Percentiles rank a stretch among this genome's conserved stretches.
phyloP scores from a whole-genome alignment of 2,797 vertebrate species.

The Sitta carolinensis region DNA sequence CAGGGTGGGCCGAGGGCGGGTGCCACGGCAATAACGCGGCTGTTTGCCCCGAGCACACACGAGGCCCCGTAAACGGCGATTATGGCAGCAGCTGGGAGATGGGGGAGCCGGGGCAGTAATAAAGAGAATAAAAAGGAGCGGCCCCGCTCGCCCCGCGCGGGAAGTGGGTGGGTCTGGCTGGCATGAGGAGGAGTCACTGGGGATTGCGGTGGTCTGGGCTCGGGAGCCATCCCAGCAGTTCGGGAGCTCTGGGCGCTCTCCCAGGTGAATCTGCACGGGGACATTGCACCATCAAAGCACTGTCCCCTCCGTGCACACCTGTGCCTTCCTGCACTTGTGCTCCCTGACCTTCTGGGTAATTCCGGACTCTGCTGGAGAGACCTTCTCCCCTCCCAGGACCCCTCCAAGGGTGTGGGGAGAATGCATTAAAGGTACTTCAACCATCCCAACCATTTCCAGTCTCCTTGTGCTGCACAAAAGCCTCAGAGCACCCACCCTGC shows the following conservation, averaged over 20 bases:
- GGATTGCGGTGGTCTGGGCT: neutral
- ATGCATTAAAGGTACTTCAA: neutral
- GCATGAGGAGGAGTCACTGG: neutral
- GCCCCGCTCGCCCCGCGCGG: neutral
- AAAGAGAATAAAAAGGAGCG: constrained; percentile 45
- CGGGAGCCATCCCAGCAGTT: rapidly evolving
- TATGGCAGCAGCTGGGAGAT: constrained; percentile 59
- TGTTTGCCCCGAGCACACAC: constrained; percentile 40
- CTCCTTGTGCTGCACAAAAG: neutral
- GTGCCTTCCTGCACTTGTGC: rapidly evolving
- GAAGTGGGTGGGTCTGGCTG: neutral
- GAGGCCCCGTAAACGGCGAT: neutral
- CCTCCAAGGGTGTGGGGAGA: rapidly evolving
- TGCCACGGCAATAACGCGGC: neutral
- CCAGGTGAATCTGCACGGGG: rapidly evolving
- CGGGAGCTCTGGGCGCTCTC: neutral
- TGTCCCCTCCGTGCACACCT: rapidly evolving
- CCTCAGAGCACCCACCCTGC: neutral
- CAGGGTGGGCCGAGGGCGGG: neutral
- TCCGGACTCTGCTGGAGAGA: neutral
- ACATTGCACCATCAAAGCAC: rapidly evolving
- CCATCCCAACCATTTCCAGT: neutral
- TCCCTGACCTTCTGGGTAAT: neutral
- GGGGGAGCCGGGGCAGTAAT: neutral
- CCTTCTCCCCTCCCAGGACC: neutral